Conservation (phyloP, 2,888 invertebrate species). For the Dioctria linearis region DNA sequence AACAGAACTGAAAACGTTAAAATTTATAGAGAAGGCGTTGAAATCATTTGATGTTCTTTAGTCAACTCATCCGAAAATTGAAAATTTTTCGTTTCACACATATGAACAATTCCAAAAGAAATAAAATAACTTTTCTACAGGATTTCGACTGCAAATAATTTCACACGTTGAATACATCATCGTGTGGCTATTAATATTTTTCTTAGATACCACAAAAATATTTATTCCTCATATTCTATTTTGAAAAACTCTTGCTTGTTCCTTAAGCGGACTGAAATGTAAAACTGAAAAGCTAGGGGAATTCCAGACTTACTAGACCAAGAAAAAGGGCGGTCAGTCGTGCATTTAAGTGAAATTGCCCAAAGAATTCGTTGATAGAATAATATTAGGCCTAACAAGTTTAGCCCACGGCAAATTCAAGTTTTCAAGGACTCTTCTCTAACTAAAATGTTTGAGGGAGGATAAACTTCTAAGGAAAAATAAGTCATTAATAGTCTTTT, state of each 20-base stretch:
- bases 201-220: neutral
- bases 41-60: conserved; percentile 8
- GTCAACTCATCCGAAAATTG: conserved; percentile 32
- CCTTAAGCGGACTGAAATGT: too few relatives aligned
- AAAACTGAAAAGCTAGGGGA: neutral
- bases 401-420: too few relatives aligned
- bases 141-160: conserved; percentile 13
- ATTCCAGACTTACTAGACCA: conserved; percentile 24
- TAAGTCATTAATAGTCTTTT: too few relatives aligned
- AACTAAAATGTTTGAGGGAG: too few relatives aligned
- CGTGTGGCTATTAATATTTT: neutral
- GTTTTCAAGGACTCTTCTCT: too few relatives aligned
- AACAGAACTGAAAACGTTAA: neutral
- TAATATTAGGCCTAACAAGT: neutral
- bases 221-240: too few relatives aligned
- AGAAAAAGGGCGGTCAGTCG: conserved; percentile 44
- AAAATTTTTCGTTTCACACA: neutral
- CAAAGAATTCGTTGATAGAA: conserved; percentile 3
- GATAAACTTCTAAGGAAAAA: too few relatives aligned
- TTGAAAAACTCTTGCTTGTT: too few relatives aligned
- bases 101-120: neutral
- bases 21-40: conserved; percentile 12
- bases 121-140: neutral
- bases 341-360: conserved; percentile 39
- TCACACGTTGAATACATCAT: conserved; percentile 19